Percentiles rank a stretch among this genome's conserved stretches.
Conservation (phyloP, 2,113 vertebrate species). For the Archilochus colubris region DNA sequence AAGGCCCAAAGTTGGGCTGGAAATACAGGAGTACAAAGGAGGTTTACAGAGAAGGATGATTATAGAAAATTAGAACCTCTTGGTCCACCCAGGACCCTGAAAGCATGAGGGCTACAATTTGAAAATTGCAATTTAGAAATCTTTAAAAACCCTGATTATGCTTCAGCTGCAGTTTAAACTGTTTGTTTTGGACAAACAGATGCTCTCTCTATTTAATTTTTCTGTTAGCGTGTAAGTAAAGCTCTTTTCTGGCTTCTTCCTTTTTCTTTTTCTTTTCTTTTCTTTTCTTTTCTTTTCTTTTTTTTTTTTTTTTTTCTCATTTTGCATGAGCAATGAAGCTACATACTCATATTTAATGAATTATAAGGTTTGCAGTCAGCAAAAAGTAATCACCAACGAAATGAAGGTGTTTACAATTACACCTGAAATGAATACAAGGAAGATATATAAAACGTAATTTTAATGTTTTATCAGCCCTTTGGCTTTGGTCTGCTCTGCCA, state of each 20-base stretch:
- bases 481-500: background rate
- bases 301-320: background rate
- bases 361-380: background rate
- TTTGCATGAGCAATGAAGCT: background rate
- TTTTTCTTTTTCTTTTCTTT: background rate
- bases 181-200: background rate
- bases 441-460: background rate
- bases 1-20: background rate
- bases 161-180: background rate
- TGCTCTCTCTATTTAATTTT: background rate
- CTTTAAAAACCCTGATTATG: background rate
- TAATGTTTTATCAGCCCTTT: background rate
- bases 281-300: too few relatives aligned
- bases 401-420: background rate
- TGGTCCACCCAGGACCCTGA: background rate
- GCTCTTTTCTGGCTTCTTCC: background rate
- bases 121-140: background rate
- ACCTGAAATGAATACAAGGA: background rate
- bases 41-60: background rate
- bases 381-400: slow-evolving; percentile 30
- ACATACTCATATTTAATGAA: background rate
- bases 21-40: background rate
- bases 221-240: background rate
- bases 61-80: background rate
- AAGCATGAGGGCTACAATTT: background rate